Base-by-base conservation (phyloP, 2,888 invertebrate species). In the Erebia epiphron region DNA sequence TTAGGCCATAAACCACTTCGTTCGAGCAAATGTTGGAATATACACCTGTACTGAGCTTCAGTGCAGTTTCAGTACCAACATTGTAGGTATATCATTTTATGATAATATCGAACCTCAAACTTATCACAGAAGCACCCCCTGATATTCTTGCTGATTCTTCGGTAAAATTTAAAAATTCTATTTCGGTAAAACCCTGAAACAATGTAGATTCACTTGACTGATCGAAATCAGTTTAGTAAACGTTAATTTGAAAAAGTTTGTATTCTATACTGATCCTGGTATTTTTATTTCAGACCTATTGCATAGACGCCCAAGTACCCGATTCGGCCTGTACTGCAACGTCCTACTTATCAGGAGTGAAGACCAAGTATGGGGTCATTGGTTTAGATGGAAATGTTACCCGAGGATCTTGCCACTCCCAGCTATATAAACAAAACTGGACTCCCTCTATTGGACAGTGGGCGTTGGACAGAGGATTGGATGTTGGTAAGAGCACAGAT, bases 271-370 rank as follows among this genome's bases (percentile, higher is more conserved):
- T 43, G 7, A 49, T n/a, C 3, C n/a, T 11, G n/a, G 13, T 13
- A 56, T 14, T 18, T 43, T 16, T 49, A n/a, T 67, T 68, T 9
- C 69, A 95, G 95, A 95, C 95, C 0, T 95, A 95, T 82, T 95
- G 95, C 85, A 90, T 95, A 43, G 94, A 96, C 80, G 94, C 92
- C 10, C 95, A 96, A 90, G 96, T 96, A 0, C 93, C 97, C 0
- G 97, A 97, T 83, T 97, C 96, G 0, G 97, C 97, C 0, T 96
- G 95, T 73, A 95, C 96, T 0, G 95, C 96, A 1, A 96, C 96
- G 0, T 95, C 96, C 0, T 96, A 95, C 80, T 87, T 96, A n/a
- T 91, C 94, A 0, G 97, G 97, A 0, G 95, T 96, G 35, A 97
- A 97, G 87, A 95, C 94, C 0, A 96, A 96, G 79, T 94, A 94